Conservation (phyloP, 1,140 invertebrate species). For the Drosophila littoralis region DNA sequence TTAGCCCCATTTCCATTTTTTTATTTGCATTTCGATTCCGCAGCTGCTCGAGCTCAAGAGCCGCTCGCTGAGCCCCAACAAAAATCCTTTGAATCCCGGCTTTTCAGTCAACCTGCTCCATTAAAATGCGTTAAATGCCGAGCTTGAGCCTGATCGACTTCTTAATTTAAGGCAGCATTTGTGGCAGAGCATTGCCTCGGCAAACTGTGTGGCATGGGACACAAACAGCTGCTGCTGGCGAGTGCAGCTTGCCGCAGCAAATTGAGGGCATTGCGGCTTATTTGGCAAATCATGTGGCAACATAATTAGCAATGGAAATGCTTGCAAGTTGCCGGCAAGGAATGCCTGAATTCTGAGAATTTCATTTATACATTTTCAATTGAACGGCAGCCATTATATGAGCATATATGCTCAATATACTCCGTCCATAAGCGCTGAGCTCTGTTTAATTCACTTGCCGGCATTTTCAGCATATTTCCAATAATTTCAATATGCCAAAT, state of each 20-base stretch:
- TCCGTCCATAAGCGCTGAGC: neutral
- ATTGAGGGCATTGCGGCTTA: conserved; percentile 13
- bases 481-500: neutral
- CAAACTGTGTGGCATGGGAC: conserved; percentile 9
- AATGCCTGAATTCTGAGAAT: neutral
- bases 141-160: neutral
- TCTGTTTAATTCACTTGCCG: neutral
- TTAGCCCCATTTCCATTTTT: conserved; percentile 10
- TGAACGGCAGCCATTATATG: neutral
- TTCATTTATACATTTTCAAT: neutral
- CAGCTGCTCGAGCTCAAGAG: neutral
- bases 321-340: neutral
- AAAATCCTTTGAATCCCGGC: conserved; percentile 11
- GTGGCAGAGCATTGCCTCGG: neutral
- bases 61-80: neutral
- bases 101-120: neutral
- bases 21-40: conserved; percentile 14
- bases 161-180: neutral
- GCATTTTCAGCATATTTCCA: neutral
- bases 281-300: conserved; percentile 30
- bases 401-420: neutral
- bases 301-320: conserved; percentile 15
- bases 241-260: conserved; percentile 7
- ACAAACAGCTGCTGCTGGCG: neutral
- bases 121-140: neutral